Evolutionary conservation across 92 coral and sea anemone genomes (phyloP).

Genomic region (Heteractis magnifica): DNA sequence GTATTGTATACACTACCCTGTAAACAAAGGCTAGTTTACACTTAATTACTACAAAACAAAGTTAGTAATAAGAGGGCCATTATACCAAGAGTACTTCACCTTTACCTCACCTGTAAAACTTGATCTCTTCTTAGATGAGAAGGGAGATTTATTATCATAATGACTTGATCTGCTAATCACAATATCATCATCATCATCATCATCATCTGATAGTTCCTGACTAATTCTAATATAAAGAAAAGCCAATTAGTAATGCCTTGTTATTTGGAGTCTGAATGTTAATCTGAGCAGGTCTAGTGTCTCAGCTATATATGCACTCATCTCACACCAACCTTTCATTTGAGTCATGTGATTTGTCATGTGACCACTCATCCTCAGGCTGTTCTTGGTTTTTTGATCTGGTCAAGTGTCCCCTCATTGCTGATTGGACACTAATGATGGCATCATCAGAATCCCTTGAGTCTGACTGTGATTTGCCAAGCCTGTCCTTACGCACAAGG

Average conservation of each 20-base stretch:
- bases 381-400: constrained; percentile 58
- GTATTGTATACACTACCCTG: too few relatives aligned
- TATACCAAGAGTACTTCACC: too few relatives aligned
- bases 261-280: too few relatives aligned
- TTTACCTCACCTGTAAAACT: constrained; percentile 37
- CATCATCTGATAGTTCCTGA: constrained; percentile 50
- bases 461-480: constrained; percentile 53
- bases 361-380: constrained; percentile 62
- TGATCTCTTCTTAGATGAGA: constrained; percentile 38
- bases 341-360: constrained; percentile 28
- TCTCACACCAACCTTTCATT: background rate
- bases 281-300: too few relatives aligned
- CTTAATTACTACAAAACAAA: too few relatives aligned
- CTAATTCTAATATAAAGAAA: background rate
- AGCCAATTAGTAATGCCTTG: too few relatives aligned
- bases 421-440: constrained; percentile 82
- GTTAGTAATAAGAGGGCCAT: too few relatives aligned
- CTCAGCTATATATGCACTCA: too few relatives aligned
- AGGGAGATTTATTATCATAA: constrained; percentile 29
- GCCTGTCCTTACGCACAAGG: constrained; percentile 58
- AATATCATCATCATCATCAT: constrained; percentile 72
- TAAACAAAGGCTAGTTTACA: too few relatives aligned
- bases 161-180: constrained; percentile 59
- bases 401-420: constrained; percentile 86
- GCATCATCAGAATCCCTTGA: constrained; percentile 76